Evolutionary conservation across 2,113 vertebrate species (phyloP), one percentile per base, ranked within the genome.

Genomic region (Colinus virginianus): DNA sequence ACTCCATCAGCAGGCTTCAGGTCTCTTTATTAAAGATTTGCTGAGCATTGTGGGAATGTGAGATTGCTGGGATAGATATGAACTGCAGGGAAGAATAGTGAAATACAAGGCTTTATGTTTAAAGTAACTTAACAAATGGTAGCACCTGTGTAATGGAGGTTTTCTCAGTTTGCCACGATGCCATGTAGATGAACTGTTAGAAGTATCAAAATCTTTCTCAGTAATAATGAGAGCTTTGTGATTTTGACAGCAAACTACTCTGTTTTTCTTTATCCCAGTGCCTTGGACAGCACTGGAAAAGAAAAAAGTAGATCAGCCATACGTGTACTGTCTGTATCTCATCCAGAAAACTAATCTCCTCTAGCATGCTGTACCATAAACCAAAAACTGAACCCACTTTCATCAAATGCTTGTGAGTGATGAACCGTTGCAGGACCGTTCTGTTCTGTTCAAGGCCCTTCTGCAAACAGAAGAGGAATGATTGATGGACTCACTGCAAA

Each of bases 301-400:
- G 36, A 62, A 76, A 48, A 68, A 68, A 68, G 20, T 56, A 51
- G 64, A 71, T 88, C 78, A 48, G 30, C 43, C 92, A 78, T 86
- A 53, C 28, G 13, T 67, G 17, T 74, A 13, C 20, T 71, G 64
- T 43, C 48, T 77, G 32, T 67, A 32, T 91, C 72, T 78, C 93
- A 61, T 89, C 84, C 77, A 71, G 68, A 87, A 92, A 96, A 85
- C 76, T 94, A 88, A 90, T 91, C 84, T 91, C 26, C 43, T 90
- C 46, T 64, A 90, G 48, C 56, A 48, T 53, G 61, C 40, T 92
- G 36, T 78, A 28, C 75, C 78, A 78, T 88, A 95, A 91, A 92
- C 38, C 38, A 78, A 84, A 91, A 88, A 26, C 84, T 1, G 11
- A 96, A 92, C 75, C 69, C 76, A 91, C 85, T 95, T 92, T 70